Evolutionary conservation across 2,113 vertebrate species (phyloP).

Genomic region (Sceloporus undulatus): DNA sequence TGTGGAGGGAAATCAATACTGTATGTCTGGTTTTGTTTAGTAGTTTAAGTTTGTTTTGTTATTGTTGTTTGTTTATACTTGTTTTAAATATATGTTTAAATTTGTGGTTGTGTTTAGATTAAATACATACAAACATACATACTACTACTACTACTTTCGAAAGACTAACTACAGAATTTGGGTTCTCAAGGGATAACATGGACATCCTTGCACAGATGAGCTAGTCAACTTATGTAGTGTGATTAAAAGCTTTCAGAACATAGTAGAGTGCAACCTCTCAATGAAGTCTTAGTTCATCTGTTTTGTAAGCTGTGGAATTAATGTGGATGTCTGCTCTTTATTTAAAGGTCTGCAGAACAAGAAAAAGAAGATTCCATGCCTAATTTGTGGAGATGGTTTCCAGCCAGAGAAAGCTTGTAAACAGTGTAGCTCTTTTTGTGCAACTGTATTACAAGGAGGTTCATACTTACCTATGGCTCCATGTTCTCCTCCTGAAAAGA

Average conservation of each 20-base stretch:
- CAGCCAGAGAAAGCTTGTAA: constrained; percentile 48
- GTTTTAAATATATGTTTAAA: no score
- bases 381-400: constrained; percentile 48
- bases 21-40: no score
- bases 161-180: no score
- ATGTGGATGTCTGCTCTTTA: constrained; percentile 20
- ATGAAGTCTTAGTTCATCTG: not conserved
- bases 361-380: constrained; percentile 36
- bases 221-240: not conserved
- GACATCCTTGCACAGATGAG: no score
- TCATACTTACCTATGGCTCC: constrained; percentile 28
- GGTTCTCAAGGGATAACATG: no score
- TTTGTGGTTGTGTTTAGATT: no score
- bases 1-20: no score
- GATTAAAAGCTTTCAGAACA: not conserved
- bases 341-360: constrained; percentile 26
- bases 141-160: no score
- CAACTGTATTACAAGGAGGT: constrained; percentile 40
- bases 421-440: constrained; percentile 42
- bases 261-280: not conserved
- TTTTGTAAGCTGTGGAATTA: constrained; percentile 5
- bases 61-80: no score
- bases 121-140: no score
- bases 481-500: constrained; percentile 17
- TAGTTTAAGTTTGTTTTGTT: no score